A percentile compares a stretch with the other conserved stretches of the same genome.
phyloP scores from a whole-genome alignment of 2,888 invertebrate species.

The Podabrus alpinus region DNA sequence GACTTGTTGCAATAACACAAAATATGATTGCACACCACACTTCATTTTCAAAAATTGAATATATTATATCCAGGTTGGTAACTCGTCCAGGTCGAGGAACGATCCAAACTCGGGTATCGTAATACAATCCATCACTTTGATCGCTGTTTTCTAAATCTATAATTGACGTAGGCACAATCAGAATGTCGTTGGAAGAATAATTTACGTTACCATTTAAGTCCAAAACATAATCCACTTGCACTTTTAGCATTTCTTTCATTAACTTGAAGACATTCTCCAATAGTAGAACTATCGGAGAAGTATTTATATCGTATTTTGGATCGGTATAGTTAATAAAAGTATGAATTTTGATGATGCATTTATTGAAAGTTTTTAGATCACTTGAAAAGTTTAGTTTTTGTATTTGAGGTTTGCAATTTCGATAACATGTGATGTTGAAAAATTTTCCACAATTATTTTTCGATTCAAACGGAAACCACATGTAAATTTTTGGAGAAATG shows the following conservation, averaged over 20 bases:
- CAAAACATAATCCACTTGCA: neutral
- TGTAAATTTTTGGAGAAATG: neutral
- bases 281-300: neutral
- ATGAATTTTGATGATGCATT: neutral
- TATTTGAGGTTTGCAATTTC: neutral
- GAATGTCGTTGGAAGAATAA: neutral
- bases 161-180: neutral
- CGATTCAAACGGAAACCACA: neutral
- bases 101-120: conserved; percentile 1
- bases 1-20: neutral
- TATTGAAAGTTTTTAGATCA: neutral
- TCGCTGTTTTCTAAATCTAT: neutral
- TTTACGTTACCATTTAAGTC: neutral
- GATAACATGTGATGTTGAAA: neutral
- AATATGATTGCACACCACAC: neutral
- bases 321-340: neutral
- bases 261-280: neutral
- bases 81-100: neutral
- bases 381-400: neutral
- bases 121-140: neutral
- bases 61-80: neutral
- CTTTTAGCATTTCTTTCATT: neutral
- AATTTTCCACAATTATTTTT: neutral
- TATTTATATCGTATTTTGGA: neutral
- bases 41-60: neutral